These are phyloP conservation scores for Ips nitidus DNA, from an alignment of 1,140 invertebrate genomes.

Conservation along the genomic window DNA sequence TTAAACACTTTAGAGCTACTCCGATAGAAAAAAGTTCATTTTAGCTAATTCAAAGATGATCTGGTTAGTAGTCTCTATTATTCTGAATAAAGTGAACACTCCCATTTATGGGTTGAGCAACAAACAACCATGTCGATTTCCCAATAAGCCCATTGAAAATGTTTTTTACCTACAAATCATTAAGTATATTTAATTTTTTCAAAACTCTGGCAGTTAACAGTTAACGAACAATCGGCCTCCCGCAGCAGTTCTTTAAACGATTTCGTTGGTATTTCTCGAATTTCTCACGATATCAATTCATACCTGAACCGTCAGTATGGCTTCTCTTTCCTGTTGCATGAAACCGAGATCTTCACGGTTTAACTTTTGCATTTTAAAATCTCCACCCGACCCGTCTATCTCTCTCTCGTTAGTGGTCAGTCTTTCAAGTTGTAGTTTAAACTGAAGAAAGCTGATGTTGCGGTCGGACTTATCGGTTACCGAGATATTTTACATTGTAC, in stretches of 20 bases:
- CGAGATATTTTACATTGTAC: no score
- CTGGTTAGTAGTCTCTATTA: no score
- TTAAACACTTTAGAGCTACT: no score
- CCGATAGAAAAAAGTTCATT: no score
- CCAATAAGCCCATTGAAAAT: background rate
- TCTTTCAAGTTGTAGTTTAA: conserved; percentile 8
- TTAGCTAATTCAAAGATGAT: no score
- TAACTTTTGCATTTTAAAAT: conserved; percentile 28
- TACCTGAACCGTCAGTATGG: conserved; percentile 26
- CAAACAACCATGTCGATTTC: no score
- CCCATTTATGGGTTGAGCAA: no score
- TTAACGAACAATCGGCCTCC: conserved; percentile 15
- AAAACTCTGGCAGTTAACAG: background rate
- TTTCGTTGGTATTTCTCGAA: conserved; percentile 22
- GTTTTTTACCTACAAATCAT: no score
- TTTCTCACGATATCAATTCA: conserved; percentile 36
- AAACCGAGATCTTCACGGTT: conserved; percentile 25
- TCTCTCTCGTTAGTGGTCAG: conserved; percentile 7
- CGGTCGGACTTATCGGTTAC: conserved; percentile 13
- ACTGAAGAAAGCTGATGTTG: conserved; percentile 19
- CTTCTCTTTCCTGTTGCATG: conserved; percentile 33
- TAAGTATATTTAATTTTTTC: no score
- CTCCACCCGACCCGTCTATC: background rate
- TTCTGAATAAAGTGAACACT: no score
- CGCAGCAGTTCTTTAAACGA: conserved; percentile 10